Evolutionary conservation across 53 echinoderm and acorn worm genomes (phyloP).

Genomic region (Zoroaster sp.): DNA sequence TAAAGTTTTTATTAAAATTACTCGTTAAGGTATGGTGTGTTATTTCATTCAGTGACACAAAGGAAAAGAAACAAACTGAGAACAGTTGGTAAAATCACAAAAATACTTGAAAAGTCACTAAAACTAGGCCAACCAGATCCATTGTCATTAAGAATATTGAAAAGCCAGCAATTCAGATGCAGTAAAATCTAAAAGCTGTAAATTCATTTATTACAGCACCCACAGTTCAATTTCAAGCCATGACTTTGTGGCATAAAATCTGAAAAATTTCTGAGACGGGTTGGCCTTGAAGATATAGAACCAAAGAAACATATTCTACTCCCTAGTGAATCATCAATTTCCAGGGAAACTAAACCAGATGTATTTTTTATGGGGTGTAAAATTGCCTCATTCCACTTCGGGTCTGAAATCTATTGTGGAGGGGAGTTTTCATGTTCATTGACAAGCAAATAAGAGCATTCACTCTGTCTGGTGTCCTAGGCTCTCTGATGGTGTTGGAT

Average conservation of each 20-base stretch:
- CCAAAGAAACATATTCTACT: background rate
- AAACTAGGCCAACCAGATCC: background rate
- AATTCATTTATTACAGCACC: background rate
- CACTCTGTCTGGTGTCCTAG: background rate
- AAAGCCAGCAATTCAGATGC: too few species aligned
- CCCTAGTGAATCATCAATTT: slow-evolving; percentile 40
- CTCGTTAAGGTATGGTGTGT: too few species aligned
- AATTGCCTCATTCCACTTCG: slow-evolving; percentile 27
- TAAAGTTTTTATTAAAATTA: too few species aligned
- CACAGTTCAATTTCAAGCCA: background rate
- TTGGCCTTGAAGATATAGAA: background rate
- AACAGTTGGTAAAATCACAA: too few species aligned
- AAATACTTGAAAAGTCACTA: background rate
- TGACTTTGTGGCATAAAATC: background rate
- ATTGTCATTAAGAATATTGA: background rate
- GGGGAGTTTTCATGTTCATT: background rate
- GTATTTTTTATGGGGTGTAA: slow-evolving; percentile 51
- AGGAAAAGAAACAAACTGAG: too few species aligned
- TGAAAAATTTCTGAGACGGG: background rate
- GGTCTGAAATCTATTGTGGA: background rate
- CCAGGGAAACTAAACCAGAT: slow-evolving; percentile 13
- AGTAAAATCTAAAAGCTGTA: background rate
- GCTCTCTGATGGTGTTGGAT: background rate
- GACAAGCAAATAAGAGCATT: background rate
- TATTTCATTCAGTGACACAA: too few species aligned